These are phyloP conservation scores for Copsychus sechellarum DNA, from an alignment of 2,113 vertebrate genomes.

Conservation along the genomic window DNA sequence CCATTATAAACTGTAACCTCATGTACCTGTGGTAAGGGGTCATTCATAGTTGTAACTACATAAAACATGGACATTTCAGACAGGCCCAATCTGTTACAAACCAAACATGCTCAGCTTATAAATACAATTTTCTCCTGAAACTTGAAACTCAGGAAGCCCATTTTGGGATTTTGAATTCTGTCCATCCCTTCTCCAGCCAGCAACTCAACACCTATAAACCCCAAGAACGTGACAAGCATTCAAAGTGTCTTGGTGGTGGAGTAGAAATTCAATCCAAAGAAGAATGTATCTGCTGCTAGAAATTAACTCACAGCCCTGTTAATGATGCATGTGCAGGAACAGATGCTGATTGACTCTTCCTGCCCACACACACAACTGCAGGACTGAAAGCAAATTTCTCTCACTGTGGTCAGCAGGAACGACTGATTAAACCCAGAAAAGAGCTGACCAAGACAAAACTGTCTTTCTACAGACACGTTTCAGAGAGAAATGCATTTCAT, in stretches of 20 bases:
- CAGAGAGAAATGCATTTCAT: background rate
- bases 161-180: background rate
- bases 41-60: background rate
- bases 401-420: background rate
- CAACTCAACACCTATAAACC: background rate
- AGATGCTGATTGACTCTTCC: constrained; percentile 47
- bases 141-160: background rate
- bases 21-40: background rate
- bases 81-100: background rate
- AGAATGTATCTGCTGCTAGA: background rate
- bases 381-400: constrained; percentile 3
- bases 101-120: background rate
- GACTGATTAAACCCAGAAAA: constrained; percentile 13
- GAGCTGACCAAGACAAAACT: constrained; percentile 1
- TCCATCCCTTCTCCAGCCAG: background rate
- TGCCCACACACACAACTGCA: background rate
- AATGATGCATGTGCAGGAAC: background rate
- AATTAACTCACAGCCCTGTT: constrained; percentile 8
- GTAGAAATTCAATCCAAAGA: background rate
- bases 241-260: background rate
- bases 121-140: background rate
- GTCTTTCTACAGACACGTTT: background rate
- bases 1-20: background rate
- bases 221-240: background rate
- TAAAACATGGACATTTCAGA: background rate